phyloP scores from a whole-genome alignment of 2,113 vertebrate genomes.

The Campylorhamphus procurvoides region DNA sequence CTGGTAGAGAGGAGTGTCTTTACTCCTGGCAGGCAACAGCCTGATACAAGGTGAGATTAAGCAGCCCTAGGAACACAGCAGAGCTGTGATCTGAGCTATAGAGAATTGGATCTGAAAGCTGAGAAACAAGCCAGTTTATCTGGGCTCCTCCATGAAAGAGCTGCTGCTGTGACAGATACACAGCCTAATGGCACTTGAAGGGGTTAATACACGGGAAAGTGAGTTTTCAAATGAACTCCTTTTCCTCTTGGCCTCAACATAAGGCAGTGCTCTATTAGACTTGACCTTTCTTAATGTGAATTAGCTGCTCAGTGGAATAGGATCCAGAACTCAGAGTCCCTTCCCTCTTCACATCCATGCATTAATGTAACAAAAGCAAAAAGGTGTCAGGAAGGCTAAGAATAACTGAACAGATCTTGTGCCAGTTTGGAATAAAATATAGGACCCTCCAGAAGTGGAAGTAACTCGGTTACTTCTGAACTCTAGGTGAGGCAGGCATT shows the following conservation, averaged over 20 bases:
- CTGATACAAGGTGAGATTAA: not conserved
- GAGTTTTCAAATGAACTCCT: slow-evolving; percentile 38
- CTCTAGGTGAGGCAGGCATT: slow-evolving; percentile 39
- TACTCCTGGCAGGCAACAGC: not conserved
- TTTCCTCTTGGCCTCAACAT: slow-evolving; percentile 59
- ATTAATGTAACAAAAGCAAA: slow-evolving; percentile 71
- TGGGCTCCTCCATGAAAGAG: slow-evolving; percentile 2
- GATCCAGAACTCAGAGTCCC: slow-evolving; percentile 49
- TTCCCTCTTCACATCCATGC: slow-evolving; percentile 56
- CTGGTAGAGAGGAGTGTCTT: not conserved
- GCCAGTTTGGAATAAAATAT: slow-evolving; percentile 65
- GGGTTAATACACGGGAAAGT: slow-evolving; percentile 61
- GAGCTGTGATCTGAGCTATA: not conserved
- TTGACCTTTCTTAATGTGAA: slow-evolving; percentile 65
- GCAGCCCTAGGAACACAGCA: not conserved
- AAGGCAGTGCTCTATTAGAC: slow-evolving; percentile 61
- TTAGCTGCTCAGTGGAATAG: slow-evolving; percentile 58
- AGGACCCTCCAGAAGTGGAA: slow-evolving; percentile 66
- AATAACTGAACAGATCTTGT: slow-evolving; percentile 68
- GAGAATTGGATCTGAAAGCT: slow-evolving; percentile 8
- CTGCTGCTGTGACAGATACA: not conserved
- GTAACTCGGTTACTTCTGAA: slow-evolving; percentile 49
- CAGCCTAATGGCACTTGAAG: slow-evolving; percentile 23
- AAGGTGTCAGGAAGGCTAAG: slow-evolving; percentile 65
- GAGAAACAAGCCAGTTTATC: slow-evolving; percentile 15